A percentile compares a stretch with the other conserved stretches of the same genome.
phyloP scores from a whole-genome alignment of 2,888 invertebrate genomes.

The Tenthredo scrophulariae region DNA sequence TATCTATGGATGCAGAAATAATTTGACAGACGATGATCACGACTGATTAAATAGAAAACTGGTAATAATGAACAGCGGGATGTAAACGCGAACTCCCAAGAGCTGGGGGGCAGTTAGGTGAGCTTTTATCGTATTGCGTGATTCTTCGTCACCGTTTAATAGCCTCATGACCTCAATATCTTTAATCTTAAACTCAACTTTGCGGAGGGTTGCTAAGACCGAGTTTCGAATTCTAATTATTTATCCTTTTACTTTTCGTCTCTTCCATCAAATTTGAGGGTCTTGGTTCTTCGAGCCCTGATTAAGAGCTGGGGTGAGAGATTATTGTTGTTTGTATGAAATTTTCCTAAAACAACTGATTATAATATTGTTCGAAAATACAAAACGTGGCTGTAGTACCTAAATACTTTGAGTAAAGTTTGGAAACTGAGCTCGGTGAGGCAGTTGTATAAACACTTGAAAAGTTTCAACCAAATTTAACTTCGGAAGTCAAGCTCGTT shows the following conservation, averaged over 20 bases:
- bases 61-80: not conserved
- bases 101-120: not conserved
- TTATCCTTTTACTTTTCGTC: not conserved
- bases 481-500: conserved; percentile 36
- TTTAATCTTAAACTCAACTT: not conserved
- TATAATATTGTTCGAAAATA: not conserved
- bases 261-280: not conserved
- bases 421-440: not conserved
- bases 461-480: conserved; percentile 31
- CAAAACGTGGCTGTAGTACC: not conserved
- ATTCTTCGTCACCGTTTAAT: conserved; percentile 37
- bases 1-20: too few species aligned
- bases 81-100: not conserved
- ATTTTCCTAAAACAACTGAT: not conserved
- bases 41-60: conserved; percentile 7
- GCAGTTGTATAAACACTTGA: conserved; percentile 21
- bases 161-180: not conserved
- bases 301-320: not conserved
- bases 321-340: not conserved
- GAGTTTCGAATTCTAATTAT: not conserved
- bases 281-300: not conserved
- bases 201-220: not conserved
- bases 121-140: conserved; percentile 32
- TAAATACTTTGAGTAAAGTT: conserved; percentile 2
- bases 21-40: not conserved